Evolutionary conservation across 2,888 invertebrate species (phyloP), one percentile per base, ranked within the genome.

Genomic region (Lobophora halterata): DNA sequence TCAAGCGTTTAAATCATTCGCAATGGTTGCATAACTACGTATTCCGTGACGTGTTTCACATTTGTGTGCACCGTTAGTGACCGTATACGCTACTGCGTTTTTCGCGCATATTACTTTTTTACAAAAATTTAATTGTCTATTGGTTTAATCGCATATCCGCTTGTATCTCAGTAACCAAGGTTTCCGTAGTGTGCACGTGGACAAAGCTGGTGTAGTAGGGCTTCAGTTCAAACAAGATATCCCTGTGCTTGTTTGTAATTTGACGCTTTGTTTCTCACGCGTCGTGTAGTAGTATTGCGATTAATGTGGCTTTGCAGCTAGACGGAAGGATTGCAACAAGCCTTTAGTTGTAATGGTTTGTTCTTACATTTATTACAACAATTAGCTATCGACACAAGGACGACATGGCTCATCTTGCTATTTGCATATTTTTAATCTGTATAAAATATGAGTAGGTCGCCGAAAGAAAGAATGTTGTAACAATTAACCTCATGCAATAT

Each of bases 201-300:
- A 25, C 29, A 20, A 34, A 35, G 24, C 36, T 33, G 28, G 17
- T 21, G 32, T 18, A 29, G 33, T 32, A 35, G 44, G 58, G 56
- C 61, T 67, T 61, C 58, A 43, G 36, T 42, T 51, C 40, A 39
- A n/a, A n/a, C n/a, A n/a, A 54, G 42, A 45, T 61, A 55, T 62
- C 61, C 8, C 54, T 53, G 50, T 52, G 45, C 60, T 58, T 56
- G 63, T 60, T 59, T 57, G 67, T 65, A 68, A 69, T 61, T 55
- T 53, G 58, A 65, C 49, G 56, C 62, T 61, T 63, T 61, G 64
- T 62, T 71, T 72, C 70, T 63, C 68, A 70, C 69, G 70, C 63
- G 52, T 67, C 61, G 39, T 47, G 51, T 68, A 64, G 60, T 63
- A 46, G 54, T 58, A 56, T 59, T 47, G 53, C 49, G 45, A 61